Evolutionary conservation across 2,113 vertebrate species (phyloP), one percentile per base, ranked within the genome.

Genomic region (Halcyon senegalensis): DNA sequence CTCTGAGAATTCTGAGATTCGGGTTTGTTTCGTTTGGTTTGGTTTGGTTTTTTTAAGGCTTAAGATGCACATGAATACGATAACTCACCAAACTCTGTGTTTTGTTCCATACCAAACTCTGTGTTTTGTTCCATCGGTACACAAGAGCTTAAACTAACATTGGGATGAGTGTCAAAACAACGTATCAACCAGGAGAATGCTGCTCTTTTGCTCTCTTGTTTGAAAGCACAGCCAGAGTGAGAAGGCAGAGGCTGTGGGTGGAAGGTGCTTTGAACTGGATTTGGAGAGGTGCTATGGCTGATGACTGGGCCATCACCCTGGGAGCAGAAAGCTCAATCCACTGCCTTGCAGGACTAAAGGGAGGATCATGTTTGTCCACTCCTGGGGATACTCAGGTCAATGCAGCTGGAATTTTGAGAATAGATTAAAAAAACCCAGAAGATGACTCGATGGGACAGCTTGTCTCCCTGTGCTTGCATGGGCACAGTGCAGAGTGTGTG

Each of bases 401-500:
- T 41, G 67, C n/a, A 56, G 24, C 18, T 63, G 56, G 84, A 73
- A 25, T 13, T 17, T 72, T 64, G 55, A 60, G 66, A 53, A 41
- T 13, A 62, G 55, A 25, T 41, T 20, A 23, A 50, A 50, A 48
- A 4, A 3, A 17, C 19, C 19, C 46, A 46, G 75, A n/a, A 72
- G 51, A 4, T 18, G 48, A 21, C 23, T 85, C 4, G 5, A 5
- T 10, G 60, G 58, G 31, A 30, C n/a, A 53, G 30, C 25, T 62
- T 24, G 24, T 76, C 19, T 41, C 55, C 31, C 25, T 2, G 5
- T 20, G 66, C n/a, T 69, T 11, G 28, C 1, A 5, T 44, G 69
- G 31, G 6, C 48, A 21, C 0, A 2, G n/a, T 8, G 59, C 37
- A 4, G 53, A 14, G 79, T 4, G 0, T 2, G 48, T 68, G 1